Percentiles rank a stretch among this genome's conserved stretches.
These are phyloP conservation scores for Spinus olivaceus DNA, from an alignment of 2,797 vertebrate species.

Conservation along the genomic window DNA sequence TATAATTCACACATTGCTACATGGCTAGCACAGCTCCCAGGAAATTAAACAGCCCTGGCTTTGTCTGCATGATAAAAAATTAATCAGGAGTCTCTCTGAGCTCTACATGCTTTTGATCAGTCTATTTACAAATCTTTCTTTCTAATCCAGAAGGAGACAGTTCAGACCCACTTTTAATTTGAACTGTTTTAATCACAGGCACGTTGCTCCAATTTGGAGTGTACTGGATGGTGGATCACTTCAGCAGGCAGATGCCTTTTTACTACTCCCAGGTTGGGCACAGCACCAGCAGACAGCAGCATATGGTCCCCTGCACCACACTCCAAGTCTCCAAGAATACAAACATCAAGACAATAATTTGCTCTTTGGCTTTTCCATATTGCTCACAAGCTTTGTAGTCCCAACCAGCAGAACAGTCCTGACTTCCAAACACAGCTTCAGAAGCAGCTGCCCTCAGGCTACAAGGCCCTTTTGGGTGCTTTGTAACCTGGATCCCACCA, in stretches of 20 bases:
- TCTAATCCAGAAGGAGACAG: constrained; percentile 25
- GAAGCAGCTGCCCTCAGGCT: not conserved
- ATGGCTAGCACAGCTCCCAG: not conserved
- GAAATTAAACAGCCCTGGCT: not conserved
- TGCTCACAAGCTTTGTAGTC: not conserved
- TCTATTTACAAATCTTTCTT: constrained; percentile 13
- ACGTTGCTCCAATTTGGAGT: not conserved
- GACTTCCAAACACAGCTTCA: rapidly evolving
- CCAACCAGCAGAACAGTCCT: not conserved
- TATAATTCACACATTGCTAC: not conserved
- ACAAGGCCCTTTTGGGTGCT: not conserved
- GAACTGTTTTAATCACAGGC: constrained; percentile 9
- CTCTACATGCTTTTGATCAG: constrained; percentile 36
- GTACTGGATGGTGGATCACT: not conserved
- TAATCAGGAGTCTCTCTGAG: constrained; percentile 13
- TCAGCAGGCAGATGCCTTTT: constrained; percentile 13
- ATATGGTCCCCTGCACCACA: not conserved
- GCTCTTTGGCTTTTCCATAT: not conserved
- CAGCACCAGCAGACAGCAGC: not conserved
- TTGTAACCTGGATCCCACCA: not conserved
- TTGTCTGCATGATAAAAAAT: constrained; percentile 18
- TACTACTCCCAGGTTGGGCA: not conserved
- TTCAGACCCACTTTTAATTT: constrained; percentile 31
- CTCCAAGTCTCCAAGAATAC: not conserved
- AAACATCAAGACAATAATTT: not conserved